Evolutionary conservation across 2,797 vertebrate genomes (phyloP).

Genomic region (Gymnocypris eckloni): DNA sequence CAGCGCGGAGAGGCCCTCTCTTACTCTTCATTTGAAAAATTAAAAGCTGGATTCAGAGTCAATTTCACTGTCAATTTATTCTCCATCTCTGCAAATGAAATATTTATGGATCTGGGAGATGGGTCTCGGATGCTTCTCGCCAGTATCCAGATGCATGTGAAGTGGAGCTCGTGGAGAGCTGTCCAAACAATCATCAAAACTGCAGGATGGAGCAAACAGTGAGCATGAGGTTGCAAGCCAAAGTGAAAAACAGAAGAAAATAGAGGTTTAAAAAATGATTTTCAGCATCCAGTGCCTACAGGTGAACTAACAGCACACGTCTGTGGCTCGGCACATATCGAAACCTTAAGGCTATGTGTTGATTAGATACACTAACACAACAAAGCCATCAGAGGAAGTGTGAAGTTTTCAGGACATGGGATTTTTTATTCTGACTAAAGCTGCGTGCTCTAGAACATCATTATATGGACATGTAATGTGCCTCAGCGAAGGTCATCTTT

Average conservation of each 20-base stretch:
- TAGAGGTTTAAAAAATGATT: not conserved
- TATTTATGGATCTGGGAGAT: slow-evolving; percentile 76
- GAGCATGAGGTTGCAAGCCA: slow-evolving; percentile 5
- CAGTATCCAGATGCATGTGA: slow-evolving; percentile 70
- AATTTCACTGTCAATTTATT: slow-evolving; percentile 81
- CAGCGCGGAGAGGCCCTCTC: slow-evolving; percentile 57
- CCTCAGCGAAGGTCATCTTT: slow-evolving; percentile 43
- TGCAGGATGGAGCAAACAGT: slow-evolving; percentile 67
- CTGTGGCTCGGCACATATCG: not conserved
- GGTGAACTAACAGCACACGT: slow-evolving; percentile 7
- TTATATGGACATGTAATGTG: not conserved
- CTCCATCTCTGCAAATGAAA: slow-evolving; percentile 74
- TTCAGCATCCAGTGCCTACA: not conserved
- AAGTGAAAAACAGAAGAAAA: not conserved
- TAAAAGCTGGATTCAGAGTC: slow-evolving; percentile 78
- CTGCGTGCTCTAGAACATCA: not conserved
- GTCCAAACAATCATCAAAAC: slow-evolving; percentile 57
- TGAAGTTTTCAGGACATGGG: slow-evolving; percentile 8
- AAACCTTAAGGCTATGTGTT: slow-evolving; percentile 24
- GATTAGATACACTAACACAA: slow-evolving; percentile 19
- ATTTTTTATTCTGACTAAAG: not conserved
- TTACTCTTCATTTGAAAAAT: slow-evolving; percentile 72
- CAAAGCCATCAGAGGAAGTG: slow-evolving; percentile 10
- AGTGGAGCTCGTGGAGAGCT: slow-evolving; percentile 68
- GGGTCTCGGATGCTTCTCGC: slow-evolving; percentile 66